These are phyloP conservation scores for Drosophila bipectinata DNA, from an alignment of 1,140 invertebrate species.

Conservation along the genomic window DNA sequence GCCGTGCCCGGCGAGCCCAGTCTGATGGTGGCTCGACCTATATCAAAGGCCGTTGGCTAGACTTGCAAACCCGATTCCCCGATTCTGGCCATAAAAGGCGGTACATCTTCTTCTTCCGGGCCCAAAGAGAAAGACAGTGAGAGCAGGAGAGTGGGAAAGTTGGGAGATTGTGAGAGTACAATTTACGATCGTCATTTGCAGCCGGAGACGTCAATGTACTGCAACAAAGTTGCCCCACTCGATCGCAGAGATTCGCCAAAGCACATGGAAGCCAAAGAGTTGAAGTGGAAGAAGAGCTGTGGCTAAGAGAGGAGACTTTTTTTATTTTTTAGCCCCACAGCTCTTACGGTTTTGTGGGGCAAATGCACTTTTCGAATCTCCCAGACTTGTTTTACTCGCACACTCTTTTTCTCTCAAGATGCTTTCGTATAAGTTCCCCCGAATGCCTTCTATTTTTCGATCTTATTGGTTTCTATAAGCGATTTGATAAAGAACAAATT, in stretches of 20 bases:
- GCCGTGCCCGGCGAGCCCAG: constrained; percentile 7
- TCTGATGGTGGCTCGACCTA: constrained; percentile 43
- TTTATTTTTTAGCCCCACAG: background rate
- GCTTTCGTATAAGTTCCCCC: constrained; percentile 23
- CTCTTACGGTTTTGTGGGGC: constrained; percentile 16
- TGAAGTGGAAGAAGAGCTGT: constrained; percentile 7
- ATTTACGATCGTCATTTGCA: constrained; percentile 24
- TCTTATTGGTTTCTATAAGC: constrained; percentile 15
- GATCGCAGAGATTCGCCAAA: constrained; percentile 29
- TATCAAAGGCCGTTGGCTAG: constrained; percentile 35
- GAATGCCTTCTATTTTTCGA: background rate
- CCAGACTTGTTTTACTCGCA: constrained; percentile 15
- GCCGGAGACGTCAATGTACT: constrained; percentile 67
- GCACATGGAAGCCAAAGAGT: constrained; percentile 10
- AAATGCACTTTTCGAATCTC: constrained; percentile 39
- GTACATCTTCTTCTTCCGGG: constrained; percentile 4
- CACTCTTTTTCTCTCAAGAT: constrained; percentile 26
- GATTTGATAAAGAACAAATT: background rate
- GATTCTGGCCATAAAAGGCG: constrained; percentile 21
- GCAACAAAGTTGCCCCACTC: constrained; percentile 72
- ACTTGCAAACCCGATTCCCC: constrained; percentile 19
- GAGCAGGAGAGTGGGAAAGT: constrained; percentile 12
- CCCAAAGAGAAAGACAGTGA: constrained; percentile 2
- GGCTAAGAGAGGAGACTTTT: constrained; percentile 12
- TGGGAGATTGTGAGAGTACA: constrained; percentile 11